phyloP scores from a whole-genome alignment of 2,888 invertebrate species.

The Lampropteryx suffumata region DNA sequence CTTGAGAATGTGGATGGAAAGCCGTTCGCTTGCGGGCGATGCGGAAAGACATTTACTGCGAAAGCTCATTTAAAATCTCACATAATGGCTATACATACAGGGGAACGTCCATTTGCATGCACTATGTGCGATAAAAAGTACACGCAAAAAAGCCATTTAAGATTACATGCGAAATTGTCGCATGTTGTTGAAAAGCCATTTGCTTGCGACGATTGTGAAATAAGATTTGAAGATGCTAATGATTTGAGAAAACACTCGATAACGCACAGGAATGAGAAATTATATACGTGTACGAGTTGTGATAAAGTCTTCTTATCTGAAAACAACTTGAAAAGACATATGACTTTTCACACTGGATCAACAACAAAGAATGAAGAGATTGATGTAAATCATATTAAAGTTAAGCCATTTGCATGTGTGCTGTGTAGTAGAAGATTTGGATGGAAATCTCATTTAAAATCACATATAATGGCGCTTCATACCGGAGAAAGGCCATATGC shows the following conservation, averaged over 20 bases:
- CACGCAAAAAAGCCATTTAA: constrained; percentile 18
- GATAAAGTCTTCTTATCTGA: constrained; percentile 3
- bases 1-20: neutral
- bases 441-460: constrained; percentile 22
- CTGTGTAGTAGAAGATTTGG: constrained; percentile 14
- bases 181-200: constrained; percentile 19
- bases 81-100: constrained; percentile 19
- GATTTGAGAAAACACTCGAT: constrained; percentile 9
- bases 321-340: constrained; percentile 9
- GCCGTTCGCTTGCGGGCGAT: constrained; percentile 7
- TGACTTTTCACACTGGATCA: constrained; percentile 1
- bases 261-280: neutral
- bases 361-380: neutral
- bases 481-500: constrained; percentile 45
- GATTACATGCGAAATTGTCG: constrained; percentile 7
- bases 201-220: constrained; percentile 12
- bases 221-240: constrained; percentile 11
- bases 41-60: constrained; percentile 10
- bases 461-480: constrained; percentile 34
- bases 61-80: constrained; percentile 17
- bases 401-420: constrained; percentile 10
- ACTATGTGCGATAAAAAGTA: constrained; percentile 17
- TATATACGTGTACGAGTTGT: neutral
- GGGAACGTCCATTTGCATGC: constrained; percentile 16
- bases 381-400: neutral